Conservation (phyloP, 2,113 vertebrate species). For the Pedionomus torquatus region DNA sequence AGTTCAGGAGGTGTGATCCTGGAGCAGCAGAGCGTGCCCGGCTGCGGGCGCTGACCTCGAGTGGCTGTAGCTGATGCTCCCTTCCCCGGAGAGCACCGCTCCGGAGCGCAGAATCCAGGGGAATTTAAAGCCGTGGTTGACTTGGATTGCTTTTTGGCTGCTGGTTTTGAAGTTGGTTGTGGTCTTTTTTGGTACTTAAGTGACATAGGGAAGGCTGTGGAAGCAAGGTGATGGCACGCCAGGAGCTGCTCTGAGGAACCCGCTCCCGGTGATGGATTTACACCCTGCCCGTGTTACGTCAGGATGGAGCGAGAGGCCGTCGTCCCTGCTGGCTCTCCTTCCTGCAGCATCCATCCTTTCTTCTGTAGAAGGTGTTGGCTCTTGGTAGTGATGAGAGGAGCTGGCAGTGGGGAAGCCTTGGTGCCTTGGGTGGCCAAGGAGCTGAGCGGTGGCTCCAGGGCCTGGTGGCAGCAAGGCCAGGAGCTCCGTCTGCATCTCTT, state of each 20-base stretch:
- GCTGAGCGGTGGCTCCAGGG: neutral
- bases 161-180: neutral
- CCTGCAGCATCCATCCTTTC: neutral
- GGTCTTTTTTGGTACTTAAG: neutral
- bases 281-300: rapidly evolving
- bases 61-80: neutral
- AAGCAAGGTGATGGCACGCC: neutral
- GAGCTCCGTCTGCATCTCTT: neutral
- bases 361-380: neutral
- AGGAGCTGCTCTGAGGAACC: neutral
- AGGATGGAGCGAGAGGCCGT: neutral
- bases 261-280: neutral
- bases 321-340: neutral
- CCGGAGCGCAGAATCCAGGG: neutral
- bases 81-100: rapidly evolving
- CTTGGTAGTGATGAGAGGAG: neutral
- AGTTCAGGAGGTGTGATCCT: rapidly evolving
- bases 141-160: neutral
- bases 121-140: neutral
- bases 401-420: too few relatives aligned
- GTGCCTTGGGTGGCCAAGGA: rapidly evolving
- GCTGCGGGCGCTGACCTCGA: neutral
- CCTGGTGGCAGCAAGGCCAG: neutral
- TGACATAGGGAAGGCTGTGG: neutral
- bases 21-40: rapidly evolving